Evolutionary conservation across 2,113 vertebrate species (phyloP).

Genomic region (Romanogobio albipinnatus): DNA sequence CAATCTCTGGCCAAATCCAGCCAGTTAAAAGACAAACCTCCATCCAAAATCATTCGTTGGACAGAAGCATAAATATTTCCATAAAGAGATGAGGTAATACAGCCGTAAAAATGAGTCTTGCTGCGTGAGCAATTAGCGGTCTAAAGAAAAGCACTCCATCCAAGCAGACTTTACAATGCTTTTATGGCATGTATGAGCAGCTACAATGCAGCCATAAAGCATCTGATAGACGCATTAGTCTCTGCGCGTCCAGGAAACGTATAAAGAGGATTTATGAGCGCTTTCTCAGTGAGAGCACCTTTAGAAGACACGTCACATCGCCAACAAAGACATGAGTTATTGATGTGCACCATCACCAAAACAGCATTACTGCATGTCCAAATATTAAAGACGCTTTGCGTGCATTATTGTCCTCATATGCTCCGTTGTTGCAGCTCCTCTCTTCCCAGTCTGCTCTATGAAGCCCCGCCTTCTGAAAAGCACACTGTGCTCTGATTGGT

Average conservation of each 20-base stretch:
- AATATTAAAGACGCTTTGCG: not conserved
- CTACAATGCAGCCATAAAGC: slow-evolving; percentile 76
- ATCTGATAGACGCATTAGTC: slow-evolving; percentile 77
- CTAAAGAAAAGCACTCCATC: slow-evolving; percentile 54
- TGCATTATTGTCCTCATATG: too few species aligned
- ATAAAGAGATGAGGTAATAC: slow-evolving; percentile 33
- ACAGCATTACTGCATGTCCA: not conserved
- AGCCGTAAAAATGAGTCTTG: slow-evolving; percentile 14
- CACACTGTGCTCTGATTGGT: too few species aligned
- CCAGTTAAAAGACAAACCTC: not conserved
- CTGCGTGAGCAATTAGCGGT: slow-evolving; percentile 43
- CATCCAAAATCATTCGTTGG: slow-evolving; percentile 24
- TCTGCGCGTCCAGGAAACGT: slow-evolving; percentile 75
- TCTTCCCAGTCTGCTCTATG: too few species aligned
- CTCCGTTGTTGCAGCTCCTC: too few species aligned
- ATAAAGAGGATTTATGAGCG: slow-evolving; percentile 80
- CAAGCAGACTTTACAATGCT: slow-evolving; percentile 67
- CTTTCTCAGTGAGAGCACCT: slow-evolving; percentile 74
- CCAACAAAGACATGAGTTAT: slow-evolving; percentile 57
- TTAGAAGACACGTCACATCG: slow-evolving; percentile 72
- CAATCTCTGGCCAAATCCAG: not conserved
- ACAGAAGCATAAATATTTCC: slow-evolving; percentile 45
- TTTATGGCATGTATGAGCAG: slow-evolving; percentile 65
- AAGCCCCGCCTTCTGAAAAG: too few species aligned
- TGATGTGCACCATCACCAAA: not conserved